Evolutionary conservation across 2,797 vertebrate species (phyloP).

Genomic region (Tiaroga cobitis): DNA sequence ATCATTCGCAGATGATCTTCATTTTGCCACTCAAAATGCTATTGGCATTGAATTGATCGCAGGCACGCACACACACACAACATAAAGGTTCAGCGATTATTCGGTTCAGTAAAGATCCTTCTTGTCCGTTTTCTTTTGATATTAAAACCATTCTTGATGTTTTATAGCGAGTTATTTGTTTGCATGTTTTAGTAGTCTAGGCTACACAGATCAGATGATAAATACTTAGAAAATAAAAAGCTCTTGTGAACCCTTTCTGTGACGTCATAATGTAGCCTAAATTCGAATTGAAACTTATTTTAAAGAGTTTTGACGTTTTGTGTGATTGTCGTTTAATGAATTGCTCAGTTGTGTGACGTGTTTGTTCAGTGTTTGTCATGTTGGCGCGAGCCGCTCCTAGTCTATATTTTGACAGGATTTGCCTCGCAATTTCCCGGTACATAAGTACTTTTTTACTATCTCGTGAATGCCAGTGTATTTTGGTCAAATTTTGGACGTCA

Average conservation of each 20-base stretch:
- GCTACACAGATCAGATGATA: neutral
- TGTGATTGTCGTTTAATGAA: neutral
- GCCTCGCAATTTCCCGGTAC: neutral
- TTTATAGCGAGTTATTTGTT: neutral
- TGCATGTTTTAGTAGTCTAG: neutral
- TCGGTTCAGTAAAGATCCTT: neutral
- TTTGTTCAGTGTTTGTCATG: constrained; percentile 6
- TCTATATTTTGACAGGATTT: constrained; percentile 50
- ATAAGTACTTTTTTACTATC: constrained; percentile 51
- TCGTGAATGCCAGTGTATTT: constrained; percentile 78
- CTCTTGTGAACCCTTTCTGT: neutral
- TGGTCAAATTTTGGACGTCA: constrained; percentile 80
- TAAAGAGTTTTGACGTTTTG: neutral
- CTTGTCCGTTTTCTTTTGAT: neutral
- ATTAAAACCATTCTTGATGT: neutral
- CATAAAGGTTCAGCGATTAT: neutral
- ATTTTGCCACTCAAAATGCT: constrained; percentile 38
- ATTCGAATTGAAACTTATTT: neutral
- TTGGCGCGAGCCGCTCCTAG: neutral
- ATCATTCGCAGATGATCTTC: constrained; percentile 58
- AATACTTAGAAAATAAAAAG: neutral
- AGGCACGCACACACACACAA: neutral
- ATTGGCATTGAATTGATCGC: constrained; percentile 41
- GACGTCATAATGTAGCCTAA: neutral
- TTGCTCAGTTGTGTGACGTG: neutral